phyloP scores from a whole-genome alignment of 1,140 invertebrate genomes.

The Trichogramma pretiosum region DNA sequence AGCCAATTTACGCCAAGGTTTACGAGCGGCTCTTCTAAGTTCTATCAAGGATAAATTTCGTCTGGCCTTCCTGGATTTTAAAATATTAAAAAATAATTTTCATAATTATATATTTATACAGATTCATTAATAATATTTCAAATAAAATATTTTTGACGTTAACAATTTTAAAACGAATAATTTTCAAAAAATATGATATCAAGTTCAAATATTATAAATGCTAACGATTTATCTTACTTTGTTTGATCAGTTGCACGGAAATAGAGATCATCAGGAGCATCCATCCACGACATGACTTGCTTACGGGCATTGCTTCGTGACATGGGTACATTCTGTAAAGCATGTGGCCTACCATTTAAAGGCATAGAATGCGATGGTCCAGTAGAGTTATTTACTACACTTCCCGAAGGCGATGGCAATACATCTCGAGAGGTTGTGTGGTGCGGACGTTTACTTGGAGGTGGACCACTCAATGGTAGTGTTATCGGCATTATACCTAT shows the following conservation, averaged over 20 bases:
- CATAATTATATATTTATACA: too few relatives aligned
- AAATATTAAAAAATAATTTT: too few relatives aligned
- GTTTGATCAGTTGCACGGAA: conserved; percentile 83
- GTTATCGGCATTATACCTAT: conserved; percentile 38
- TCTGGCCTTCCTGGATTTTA: conserved; percentile 66
- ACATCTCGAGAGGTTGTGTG: conserved; percentile 41
- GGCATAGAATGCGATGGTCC: too few relatives aligned
- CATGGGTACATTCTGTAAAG: conserved; percentile 40
- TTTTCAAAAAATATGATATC: too few relatives aligned
- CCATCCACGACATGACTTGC: conserved; percentile 94
- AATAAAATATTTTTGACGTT: too few relatives aligned
- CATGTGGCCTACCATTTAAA: conserved; percentile 38
- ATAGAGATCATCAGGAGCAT: conserved; percentile 94
- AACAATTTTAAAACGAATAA: too few relatives aligned
- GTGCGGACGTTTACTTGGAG: conserved; percentile 62
- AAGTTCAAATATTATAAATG: too few relatives aligned
- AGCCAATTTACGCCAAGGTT: conserved; percentile 73
- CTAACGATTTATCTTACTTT: conserved; percentile 61
- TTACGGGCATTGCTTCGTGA: conserved; percentile 61
- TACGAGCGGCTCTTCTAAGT: conserved; percentile 77
- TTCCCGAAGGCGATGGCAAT: too few relatives aligned
- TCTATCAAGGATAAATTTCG: conserved; percentile 71
- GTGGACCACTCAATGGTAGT: conserved; percentile 53
- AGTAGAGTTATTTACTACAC: too few relatives aligned
- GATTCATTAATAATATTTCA: too few relatives aligned